Base-by-base conservation (phyloP, 1,140 invertebrate genomes). In the Bombus polaris region DNA sequence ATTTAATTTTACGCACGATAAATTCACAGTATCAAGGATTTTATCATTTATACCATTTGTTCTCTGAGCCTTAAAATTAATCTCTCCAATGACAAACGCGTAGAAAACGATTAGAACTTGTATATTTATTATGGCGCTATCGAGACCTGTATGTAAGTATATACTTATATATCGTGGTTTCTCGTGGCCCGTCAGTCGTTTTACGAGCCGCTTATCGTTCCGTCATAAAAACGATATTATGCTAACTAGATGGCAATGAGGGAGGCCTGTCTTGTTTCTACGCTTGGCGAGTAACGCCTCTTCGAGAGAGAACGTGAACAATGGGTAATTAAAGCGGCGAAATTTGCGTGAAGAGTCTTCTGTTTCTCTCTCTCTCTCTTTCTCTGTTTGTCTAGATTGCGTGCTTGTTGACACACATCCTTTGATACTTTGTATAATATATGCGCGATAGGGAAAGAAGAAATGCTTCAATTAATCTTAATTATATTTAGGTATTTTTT, bases 251-350 rank as follows among this genome's bases (percentile, higher is more conserved):
- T 87, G 59, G 86, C 70, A 53, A 71, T 32, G 47, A 81, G 66
- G 78, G 44, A 13, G 25, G 65, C 42, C 86, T 82, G 73, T 89
- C 83, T 81, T 78, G 53, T 83, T 89, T 86, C 85, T 86, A 86
- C 77, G 83, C 28, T 77, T 57, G 68, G 57, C 82, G 65, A 57
- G 77, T 37, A 86, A 59, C 66, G 72, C 73, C 66, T 82, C 62
- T 53, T 22, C 18, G 47, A 39, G 32, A 59, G 28, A 13, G 13
- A 18, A 39, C 74, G 25, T 18, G 73, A 83, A 89, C 88, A 89
- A 89, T 89, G 62, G 88, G 73, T 89, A 89, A 89, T 89, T 89
- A 89, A 82, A 86, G 37, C 78, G 72, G n/a, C 44, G 57, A 77
- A 86, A 89, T 89, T 89, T 82, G 81, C 75, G 47, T 59, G 65